Conservation (phyloP, 2,113 vertebrate species). For the Jaculus jaculus region DNA sequence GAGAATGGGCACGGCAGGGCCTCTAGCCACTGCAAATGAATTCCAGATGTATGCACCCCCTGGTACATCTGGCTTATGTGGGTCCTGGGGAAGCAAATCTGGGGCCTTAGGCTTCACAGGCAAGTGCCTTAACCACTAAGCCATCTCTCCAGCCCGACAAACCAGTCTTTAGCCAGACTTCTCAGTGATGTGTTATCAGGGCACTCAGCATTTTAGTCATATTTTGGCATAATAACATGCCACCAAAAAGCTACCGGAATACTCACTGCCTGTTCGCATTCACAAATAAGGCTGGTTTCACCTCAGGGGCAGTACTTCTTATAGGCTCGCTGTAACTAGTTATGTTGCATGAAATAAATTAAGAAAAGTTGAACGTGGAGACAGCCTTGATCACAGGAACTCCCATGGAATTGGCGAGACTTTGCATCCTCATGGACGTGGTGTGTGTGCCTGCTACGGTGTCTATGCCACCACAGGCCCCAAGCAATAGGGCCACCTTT, state of each 20-base stretch:
- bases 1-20: no score
- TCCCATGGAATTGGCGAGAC: neutral
- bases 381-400: neutral
- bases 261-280: neutral
- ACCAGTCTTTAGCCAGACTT: neutral
- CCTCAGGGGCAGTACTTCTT: neutral
- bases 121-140: no score
- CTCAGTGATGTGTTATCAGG: neutral
- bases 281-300: neutral
- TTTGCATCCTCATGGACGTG: neutral
- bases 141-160: neutral
- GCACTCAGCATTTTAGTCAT: neutral
- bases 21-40: no score
- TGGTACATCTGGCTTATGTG: no score
- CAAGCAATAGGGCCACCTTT: no score
- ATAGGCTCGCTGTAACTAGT: neutral
- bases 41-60: no score
- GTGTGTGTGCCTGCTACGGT: no score
- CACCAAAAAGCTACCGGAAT: fast-evolving
- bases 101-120: no score
- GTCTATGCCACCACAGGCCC: no score
- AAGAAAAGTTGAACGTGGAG: neutral
- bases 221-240: neutral
- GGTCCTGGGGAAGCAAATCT: no score
- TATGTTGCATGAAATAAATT: neutral